Evolutionary conservation across 1,140 invertebrate species (phyloP), one percentile per base, ranked within the genome.

Genomic region (Trachymyrmex cornetzi): DNA sequence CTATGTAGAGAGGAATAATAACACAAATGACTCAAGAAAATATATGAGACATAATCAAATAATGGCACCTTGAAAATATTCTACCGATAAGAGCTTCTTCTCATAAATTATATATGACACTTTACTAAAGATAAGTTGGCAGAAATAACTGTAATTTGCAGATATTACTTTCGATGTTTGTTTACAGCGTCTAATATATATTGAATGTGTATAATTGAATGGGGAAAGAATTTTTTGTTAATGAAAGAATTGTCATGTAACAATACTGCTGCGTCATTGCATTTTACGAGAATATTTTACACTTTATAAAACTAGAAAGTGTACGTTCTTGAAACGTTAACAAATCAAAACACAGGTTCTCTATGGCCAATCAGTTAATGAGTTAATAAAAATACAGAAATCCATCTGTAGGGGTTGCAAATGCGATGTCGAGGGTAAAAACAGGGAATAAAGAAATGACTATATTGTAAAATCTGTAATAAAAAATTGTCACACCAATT

Each of bases 401-500:
- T 71, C 69, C 57, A 88, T 86, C 85, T 66, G 48, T 87, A 82
- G 85, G 50, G 89, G 87, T 53, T 87, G 84, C 87, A 89, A 93
- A 77, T 88, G 74, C 92, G 93, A 84, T 93, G 89, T 92, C 67
- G 89, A 90, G 19, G 27, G 19, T 61, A 84, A 75, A 82, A 64
- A 66, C 59, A 61, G 14, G 69, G 59, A 50, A 19, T 64, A 87
- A 61, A 59, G 86, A 64, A 87, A 38, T 87, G 38, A 48, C 61
- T 92, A 75, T 80, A n/a, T 48, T 77, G 63, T 77, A 57, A 89
- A 75, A 89, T 87, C 86, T 63, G 88, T 88, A 86, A 66, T 86
- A 82, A 92, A 90, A 87, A 89, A 77, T 64, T 64, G 63, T 89
- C 86, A 92, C 90, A 92, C 81, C 87, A 92, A 93, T 89, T 77